Evolutionary conservation across 64 coral and sea anemone genomes (phyloP), one percentile per base, ranked within the genome.

Genomic region (Pocillopora damicornis): DNA sequence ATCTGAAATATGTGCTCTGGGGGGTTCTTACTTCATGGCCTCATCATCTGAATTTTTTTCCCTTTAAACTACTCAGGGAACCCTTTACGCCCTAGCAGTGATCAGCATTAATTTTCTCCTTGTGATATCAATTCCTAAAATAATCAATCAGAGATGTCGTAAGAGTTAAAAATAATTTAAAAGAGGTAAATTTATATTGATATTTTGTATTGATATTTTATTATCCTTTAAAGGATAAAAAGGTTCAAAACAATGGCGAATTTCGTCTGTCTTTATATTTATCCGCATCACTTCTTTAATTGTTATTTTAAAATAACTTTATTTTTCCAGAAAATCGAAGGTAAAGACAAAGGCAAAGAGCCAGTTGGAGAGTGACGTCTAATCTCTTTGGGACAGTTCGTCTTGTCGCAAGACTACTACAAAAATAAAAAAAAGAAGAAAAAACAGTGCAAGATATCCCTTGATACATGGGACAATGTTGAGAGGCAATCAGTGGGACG

Each of bases 261-360:
- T 37, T 76, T 36, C 35, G 35, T 76, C 30, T 30, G 74, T 76
- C 74, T 76, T 76, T 76, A 74, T 74, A 74, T 74, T 74, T 74
- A 74, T 74, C n/a, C 71, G 22, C 71, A 74, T 74, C 71, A 74
- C 2, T 74, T 74, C 71, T 74, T n/a, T 74, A 74, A 74, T n/a
- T 74, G n/a, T 22, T 74, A 76, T 76, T 76, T 76, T 42, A 76
- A 76, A 76, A 76, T 76, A 76, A 15, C 25, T 76, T 36, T 76
- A 76, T 76, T 76, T 76, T 76, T 76, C 35, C 74, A 76, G 36
- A 36, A 76, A 36, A 76, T 76, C 23, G 74, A 76, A 37, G 74
- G 74, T 9, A 76, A 76, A 36, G 74, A 76, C 74, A 76, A 76
- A 36, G 35, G 74, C 74, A 76, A 76, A 76, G 74, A 76, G 74